Evolutionary conservation across 35 echinoderm and acorn worm species (phyloP), one percentile per base, ranked within the genome.

Genomic region (Holothuria glaberrima): DNA sequence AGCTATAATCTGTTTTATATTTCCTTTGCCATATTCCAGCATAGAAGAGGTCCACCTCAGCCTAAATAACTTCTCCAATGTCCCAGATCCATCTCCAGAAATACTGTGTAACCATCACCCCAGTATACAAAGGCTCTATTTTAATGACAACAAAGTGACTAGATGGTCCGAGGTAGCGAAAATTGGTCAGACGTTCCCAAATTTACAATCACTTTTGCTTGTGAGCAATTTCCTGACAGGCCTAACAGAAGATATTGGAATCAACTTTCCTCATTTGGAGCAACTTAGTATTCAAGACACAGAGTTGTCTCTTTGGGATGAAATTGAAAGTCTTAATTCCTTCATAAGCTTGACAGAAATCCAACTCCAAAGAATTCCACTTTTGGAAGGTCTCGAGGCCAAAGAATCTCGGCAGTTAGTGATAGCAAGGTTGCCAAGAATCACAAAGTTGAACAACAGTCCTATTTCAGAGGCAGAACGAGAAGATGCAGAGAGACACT

Each of bases 281-380:
- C 83, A 86, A 12, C 83, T 86, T 5, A 46, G 59, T 66, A 86
- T 66, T 67, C 63, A 36, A 45, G 83, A 86, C 83, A 86, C 83
- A 6, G 30, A 36, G 0, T 45, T 86, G 32, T 86, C 83, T 1
- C 9, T 16, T 19, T 86, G 83, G 83, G 83, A 86, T 29, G 83
- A 86, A 66, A 66, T 86, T 20, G 83, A 86, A 30, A 86, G 27
- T 68, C 63, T 86, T 19, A 86, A 86, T 26, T 45, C 64, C 35
- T 86, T 86, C n/a, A 12, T 59, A 22, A 68, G 63, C 14, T 25
- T 86, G 13, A 41, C 63, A 22, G 83, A 86, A 32, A 30, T 86
- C 9, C 83, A 86, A 32, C 5, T 86, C 7, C 25, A 45, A 27
- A 45, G 83, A 38, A 86, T 86, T 25, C 83, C 83, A 14, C 59